Conservation (phyloP, 1,140 invertebrate genomes). For the Probaryconus sp. region DNA sequence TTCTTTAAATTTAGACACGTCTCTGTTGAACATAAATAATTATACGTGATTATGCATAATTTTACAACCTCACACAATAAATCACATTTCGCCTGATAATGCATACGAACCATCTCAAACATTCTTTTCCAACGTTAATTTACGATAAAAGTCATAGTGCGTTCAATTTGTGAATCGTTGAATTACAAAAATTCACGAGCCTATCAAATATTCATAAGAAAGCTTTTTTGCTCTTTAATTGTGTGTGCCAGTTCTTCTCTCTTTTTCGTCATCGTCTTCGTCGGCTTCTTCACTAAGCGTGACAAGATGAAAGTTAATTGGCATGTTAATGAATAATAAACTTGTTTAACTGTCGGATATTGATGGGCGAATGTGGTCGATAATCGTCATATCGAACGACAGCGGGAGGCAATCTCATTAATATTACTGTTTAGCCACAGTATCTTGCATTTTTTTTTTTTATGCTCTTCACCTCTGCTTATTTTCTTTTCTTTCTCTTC, state of each 20-base stretch:
- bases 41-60: slow-evolving; percentile 25
- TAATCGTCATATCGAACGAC: slow-evolving; percentile 60
- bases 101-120: slow-evolving; percentile 11
- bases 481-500: slow-evolving; percentile 21
- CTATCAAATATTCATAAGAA: slow-evolving; percentile 54
- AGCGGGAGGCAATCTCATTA: slow-evolving; percentile 68
- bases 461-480: slow-evolving; percentile 10
- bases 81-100: slow-evolving; percentile 33
- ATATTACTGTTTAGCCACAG: slow-evolving; percentile 70
- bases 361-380: slow-evolving; percentile 56
- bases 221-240: slow-evolving; percentile 32
- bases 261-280: slow-evolving; percentile 29
- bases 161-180: slow-evolving; percentile 33
- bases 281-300: slow-evolving; percentile 33
- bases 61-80: slow-evolving; percentile 23
- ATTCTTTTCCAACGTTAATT: slow-evolving; percentile 24
- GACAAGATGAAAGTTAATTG: slow-evolving; percentile 71
- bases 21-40: slow-evolving; percentile 33
- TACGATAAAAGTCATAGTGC: slow-evolving; percentile 39
- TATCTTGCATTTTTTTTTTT: slow-evolving; percentile 52
- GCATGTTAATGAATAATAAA: slow-evolving; percentile 76
- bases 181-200: slow-evolving; percentile 31
- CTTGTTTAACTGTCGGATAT: slow-evolving; percentile 68
- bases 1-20: slow-evolving; percentile 25
- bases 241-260: slow-evolving; percentile 20